Evolutionary conservation across 2,888 invertebrate species (phyloP).

Genomic region (Amaurobius ferox): DNA sequence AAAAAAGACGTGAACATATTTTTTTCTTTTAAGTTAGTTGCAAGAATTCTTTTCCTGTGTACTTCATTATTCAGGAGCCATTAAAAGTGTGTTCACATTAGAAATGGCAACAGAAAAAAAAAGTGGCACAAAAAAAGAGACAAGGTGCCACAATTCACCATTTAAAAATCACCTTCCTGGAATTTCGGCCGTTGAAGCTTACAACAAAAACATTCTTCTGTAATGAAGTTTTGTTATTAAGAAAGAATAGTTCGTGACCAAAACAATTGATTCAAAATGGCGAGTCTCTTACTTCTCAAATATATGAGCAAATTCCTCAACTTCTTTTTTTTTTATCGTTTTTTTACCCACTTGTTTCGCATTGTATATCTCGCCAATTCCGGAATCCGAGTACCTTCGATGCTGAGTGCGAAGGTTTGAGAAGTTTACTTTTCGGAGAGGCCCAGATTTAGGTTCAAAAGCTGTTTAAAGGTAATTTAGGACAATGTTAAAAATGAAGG

Average conservation of each 20-base stretch:
- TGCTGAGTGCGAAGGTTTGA: too few relatives aligned
- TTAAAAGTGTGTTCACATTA: background rate
- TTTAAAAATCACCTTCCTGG: background rate
- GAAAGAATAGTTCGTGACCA: slow-evolving; percentile 11
- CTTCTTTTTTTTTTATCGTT: background rate
- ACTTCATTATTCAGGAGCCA: background rate
- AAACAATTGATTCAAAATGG: slow-evolving; percentile 2
- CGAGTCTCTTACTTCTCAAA: background rate
- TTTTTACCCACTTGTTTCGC: too few relatives aligned
- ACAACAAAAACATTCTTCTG: background rate
- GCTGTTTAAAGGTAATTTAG: too few relatives aligned
- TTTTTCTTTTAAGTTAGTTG: background rate
- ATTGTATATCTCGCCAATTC: too few relatives aligned
- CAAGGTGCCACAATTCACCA: background rate
- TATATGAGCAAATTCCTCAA: background rate
- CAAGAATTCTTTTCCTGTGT: background rate
- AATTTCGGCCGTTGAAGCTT: background rate
- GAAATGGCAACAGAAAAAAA: background rate
- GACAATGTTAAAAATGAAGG: too few relatives aligned
- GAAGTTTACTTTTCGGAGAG: too few relatives aligned
- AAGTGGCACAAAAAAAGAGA: background rate
- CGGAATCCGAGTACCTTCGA: too few relatives aligned
- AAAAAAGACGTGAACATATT: background rate
- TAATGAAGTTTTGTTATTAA: slow-evolving; percentile 16
- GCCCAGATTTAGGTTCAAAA: too few relatives aligned